Percentiles rank a stretch among this genome's conserved stretches.
These are phyloP conservation scores for Ophioninae sp. DNA, from an alignment of 2,888 invertebrate genomes.

Conservation along the genomic window DNA sequence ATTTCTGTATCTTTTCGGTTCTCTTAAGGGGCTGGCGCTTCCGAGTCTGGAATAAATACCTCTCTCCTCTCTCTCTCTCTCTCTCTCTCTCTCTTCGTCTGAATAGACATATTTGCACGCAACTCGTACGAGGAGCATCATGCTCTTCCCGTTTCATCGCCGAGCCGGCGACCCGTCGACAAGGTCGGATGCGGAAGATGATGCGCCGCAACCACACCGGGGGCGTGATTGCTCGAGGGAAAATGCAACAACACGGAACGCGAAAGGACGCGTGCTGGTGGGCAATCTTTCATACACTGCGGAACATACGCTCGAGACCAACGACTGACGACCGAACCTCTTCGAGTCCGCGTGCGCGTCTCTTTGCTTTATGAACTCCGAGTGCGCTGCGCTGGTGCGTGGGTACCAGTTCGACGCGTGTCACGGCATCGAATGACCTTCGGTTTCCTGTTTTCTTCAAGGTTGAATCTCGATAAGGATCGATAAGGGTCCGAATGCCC, in stretches of 20 bases:
- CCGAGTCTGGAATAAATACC: neutral
- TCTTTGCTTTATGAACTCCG: constrained; percentile 21
- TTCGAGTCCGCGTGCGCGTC: constrained; percentile 10
- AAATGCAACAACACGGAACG: constrained; percentile 74
- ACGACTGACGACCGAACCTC: constrained; percentile 11
- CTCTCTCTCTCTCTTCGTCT: neutral
- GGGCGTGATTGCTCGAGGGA: constrained; percentile 76
- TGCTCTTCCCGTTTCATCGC: constrained; percentile 47
- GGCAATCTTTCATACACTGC: constrained; percentile 18
- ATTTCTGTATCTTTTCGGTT: no score
- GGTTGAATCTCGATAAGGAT: no score
- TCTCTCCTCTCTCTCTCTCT: neutral
- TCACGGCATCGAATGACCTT: no score
- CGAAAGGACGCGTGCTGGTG: constrained; percentile 64
- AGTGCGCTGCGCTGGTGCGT: neutral
- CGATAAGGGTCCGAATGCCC: no score
- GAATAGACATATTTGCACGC: constrained; percentile 1
- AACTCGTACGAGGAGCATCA: neutral
- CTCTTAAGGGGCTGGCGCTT: no score
- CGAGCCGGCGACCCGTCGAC: constrained; percentile 60
- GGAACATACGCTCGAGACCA: neutral
- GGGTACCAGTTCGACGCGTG: neutral
- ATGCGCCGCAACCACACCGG: constrained; percentile 74
- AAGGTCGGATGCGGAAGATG: constrained; percentile 71
- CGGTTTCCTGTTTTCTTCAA: no score